Evolutionary conservation across 2,797 vertebrate genomes (phyloP), one percentile per base, ranked within the genome.

Genomic region (Darevskia mixta): DNA sequence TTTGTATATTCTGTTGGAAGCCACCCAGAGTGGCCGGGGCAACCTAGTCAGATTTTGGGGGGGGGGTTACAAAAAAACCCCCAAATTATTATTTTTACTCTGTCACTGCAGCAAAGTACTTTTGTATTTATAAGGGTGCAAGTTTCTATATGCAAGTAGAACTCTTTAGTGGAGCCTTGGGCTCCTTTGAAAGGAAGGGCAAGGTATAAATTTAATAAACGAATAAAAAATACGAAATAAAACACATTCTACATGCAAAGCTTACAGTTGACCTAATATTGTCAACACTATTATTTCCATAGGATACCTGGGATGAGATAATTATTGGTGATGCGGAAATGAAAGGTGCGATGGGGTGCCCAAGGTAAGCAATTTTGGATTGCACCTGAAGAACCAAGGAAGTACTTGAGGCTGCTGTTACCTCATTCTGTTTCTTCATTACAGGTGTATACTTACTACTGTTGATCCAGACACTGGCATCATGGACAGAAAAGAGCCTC

Each of bases 291-390:
- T 86, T 86, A 71, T 91, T 75, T 92, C 73, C 17, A 83, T 79
- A 99, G 99, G 99, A 99, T 92, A 97, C 97, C 1, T 99, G 99
- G 98, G 95, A 98, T 2, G 96, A 98, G 76, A 76, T 99, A 89
- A 96, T 98, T 94, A 98, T 99, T 93, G 98, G 98, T 13, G 92
- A 95, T 1, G 97, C 97, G 93, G 96, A 97, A 80, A 90, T 99
- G 94, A 98, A 96, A 88, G 97, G 98, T 75, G 95, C 98, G 0
- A 96, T 98, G 96, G 97, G 97, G 79, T 99, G 98, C 95, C 96
- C 96, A 95, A 98, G 99, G 98, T 99, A 96, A 97, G 89, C 3
- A 0, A 0, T 55, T 55, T 80, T 79, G 66, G 4, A 76, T 5
- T 58, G 9, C 23, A 72, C n/a, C 72, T 81, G 49, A 77, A 72